Evolutionary conservation across 1,140 invertebrate genomes (phyloP).

Genomic region (Orius insidiosus): DNA sequence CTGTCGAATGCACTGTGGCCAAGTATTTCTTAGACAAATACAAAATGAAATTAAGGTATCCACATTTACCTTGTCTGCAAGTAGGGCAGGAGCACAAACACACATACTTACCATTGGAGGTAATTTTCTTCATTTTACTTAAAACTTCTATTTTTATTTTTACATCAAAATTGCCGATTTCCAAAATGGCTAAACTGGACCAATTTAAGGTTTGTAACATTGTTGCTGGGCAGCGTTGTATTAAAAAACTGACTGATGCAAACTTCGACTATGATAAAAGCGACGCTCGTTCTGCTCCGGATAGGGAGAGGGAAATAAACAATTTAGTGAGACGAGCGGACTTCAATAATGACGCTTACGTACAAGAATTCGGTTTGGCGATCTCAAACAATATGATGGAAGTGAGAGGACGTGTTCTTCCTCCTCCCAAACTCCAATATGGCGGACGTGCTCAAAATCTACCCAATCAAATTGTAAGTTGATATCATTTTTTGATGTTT

Average conservation of each 20-base stretch:
- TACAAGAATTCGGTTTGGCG: slow-evolving; percentile 94
- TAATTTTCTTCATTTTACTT: slow-evolving; percentile 21
- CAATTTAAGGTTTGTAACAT: slow-evolving; percentile 77
- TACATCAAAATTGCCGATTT: neutral
- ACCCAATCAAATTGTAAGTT: slow-evolving; percentile 13
- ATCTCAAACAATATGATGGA: slow-evolving; percentile 99
- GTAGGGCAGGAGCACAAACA: slow-evolving; percentile 99
- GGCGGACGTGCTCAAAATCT: slow-evolving; percentile 56
- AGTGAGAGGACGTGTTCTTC: slow-evolving; percentile 88
- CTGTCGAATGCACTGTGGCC: slow-evolving; percentile 98
- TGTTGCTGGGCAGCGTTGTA: slow-evolving; percentile 95
- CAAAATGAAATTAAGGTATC: slow-evolving; percentile 93
- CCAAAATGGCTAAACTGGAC: neutral
- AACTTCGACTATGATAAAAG: slow-evolving; percentile 99
- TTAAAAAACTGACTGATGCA: slow-evolving; percentile 99
- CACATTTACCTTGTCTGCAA: slow-evolving; percentile 97
- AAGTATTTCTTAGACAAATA: slow-evolving; percentile 99
- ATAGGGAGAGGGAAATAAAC: slow-evolving; percentile 96
- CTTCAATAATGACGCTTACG: slow-evolving; percentile 97
- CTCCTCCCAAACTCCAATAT: slow-evolving; percentile 97
- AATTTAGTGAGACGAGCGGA: slow-evolving; percentile 91
- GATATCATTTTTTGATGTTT: neutral
- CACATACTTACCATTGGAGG: slow-evolving; percentile 96
- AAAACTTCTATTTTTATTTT: neutral
- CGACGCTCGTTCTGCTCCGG: slow-evolving; percentile 93